Conservation (phyloP, 2,113 vertebrate species). For the Trogon melanurus region DNA sequence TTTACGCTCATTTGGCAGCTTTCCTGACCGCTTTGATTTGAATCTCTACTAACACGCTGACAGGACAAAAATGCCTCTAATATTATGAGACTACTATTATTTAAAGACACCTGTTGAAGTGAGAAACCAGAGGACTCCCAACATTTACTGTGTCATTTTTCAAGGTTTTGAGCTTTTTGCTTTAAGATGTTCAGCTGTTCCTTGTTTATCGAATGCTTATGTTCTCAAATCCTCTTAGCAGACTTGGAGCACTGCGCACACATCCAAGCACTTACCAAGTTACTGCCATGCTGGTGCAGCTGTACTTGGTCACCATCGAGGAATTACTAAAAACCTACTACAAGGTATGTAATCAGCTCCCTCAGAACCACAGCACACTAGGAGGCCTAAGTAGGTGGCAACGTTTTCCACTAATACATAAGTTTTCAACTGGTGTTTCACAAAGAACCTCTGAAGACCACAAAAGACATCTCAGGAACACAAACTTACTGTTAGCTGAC, state of each 20-base stretch:
- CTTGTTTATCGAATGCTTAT: neutral
- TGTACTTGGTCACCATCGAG: neutral
- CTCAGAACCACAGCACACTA: neutral
- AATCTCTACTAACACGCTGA: conserved; percentile 24
- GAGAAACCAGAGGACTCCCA: conserved; percentile 14
- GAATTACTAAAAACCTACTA: neutral
- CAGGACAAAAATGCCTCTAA: conserved; percentile 24
- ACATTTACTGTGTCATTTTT: neutral
- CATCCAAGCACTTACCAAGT: neutral
- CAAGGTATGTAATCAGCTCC: neutral
- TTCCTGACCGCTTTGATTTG: conserved; percentile 17
- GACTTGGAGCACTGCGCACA: neutral
- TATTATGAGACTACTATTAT: neutral
- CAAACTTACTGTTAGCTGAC: neutral
- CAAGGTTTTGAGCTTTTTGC: neutral
- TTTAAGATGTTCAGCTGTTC: neutral
- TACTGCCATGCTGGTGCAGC: neutral
- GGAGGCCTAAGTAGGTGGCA: neutral
- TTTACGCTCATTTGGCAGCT: conserved; percentile 41
- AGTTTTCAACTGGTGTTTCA: neutral
- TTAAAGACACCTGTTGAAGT: conserved; percentile 4
- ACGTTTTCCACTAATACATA: neutral
- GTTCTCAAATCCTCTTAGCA: neutral
- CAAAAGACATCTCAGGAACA: neutral
- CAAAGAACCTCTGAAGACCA: neutral